phyloP scores from a whole-genome alignment of 2,888 invertebrate genomes.

The Agrenia bidenticulata region DNA sequence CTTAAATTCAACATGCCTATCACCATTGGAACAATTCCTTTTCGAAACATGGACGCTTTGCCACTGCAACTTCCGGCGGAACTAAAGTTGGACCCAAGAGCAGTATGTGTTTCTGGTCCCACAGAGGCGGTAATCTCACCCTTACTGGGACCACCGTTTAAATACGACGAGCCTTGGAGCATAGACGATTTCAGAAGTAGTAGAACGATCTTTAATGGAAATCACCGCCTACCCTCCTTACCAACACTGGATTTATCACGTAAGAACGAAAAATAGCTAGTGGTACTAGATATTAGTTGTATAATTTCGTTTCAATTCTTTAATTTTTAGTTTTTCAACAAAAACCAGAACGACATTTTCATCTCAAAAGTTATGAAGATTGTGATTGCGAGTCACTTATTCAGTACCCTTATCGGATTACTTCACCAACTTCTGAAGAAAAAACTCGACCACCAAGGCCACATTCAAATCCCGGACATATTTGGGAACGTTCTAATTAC shows the following conservation, averaged over 20 bases:
- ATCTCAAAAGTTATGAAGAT: constrained; percentile 14
- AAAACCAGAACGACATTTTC: constrained; percentile 9
- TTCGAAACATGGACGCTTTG: background rate
- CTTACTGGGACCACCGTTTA: background rate
- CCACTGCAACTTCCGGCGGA: background rate
- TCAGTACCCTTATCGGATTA: constrained; percentile 10
- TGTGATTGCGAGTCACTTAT: constrained; percentile 10
- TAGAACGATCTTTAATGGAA: background rate
- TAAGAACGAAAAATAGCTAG: background rate
- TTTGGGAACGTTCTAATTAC: constrained; percentile 2
- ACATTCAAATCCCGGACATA: constrained; percentile 15
- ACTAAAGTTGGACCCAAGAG: no score
- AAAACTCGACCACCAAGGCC: constrained; percentile 10
- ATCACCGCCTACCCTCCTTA: background rate
- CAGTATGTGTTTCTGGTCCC: background rate
- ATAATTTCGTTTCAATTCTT: background rate
- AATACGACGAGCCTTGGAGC: constrained; percentile 5
- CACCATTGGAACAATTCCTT: constrained; percentile 20
- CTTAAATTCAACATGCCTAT: constrained; percentile 34
- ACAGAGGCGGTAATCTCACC: background rate
- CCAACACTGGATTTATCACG: constrained; percentile 12
- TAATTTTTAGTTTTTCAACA: constrained; percentile 13
- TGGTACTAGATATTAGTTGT: background rate
- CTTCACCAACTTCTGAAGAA: constrained; percentile 1
- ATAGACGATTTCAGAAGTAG: background rate